A percentile compares a stretch with the other conserved stretches of the same genome.
phyloP scores from a whole-genome alignment of 64 coral and sea anemone genomes.

The Orbicella faveolata region DNA sequence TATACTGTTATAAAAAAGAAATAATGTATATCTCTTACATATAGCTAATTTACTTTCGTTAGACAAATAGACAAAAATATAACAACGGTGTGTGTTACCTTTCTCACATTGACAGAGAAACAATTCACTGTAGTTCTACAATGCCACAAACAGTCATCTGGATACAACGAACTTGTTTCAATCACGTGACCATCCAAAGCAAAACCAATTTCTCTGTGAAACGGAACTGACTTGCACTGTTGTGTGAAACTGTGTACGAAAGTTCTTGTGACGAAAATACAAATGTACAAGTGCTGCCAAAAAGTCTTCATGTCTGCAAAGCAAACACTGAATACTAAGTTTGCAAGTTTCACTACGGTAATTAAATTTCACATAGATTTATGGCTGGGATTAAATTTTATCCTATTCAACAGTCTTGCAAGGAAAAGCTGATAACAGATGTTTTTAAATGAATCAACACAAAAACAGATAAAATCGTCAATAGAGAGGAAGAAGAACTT shows the following conservation, averaged over 20 bases:
- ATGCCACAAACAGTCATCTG: conserved; percentile 1
- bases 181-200: conserved; percentile 1
- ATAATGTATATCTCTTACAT: no score
- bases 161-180: neutral
- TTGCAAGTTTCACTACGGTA: no score
- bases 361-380: no score
- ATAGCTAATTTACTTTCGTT: no score
- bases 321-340: neutral
- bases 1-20: no score
- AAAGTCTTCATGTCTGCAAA: neutral
- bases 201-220: neutral
- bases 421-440: no score
- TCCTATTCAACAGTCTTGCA: no score
- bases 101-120: neutral
- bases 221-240: neutral
- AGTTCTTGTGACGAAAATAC: neutral
- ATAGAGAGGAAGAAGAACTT: no score
- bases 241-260: neutral
- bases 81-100: neutral
- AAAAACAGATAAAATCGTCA: no score
- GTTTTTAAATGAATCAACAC: no score
- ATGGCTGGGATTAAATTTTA: no score
- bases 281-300: neutral
- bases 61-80: no score
- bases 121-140: neutral